Percentiles rank a stretch among this genome's conserved stretches.
These are phyloP conservation scores for Lasaia peninsularis DNA, from an alignment of 1,140 invertebrate species.

Conservation along the genomic window DNA sequence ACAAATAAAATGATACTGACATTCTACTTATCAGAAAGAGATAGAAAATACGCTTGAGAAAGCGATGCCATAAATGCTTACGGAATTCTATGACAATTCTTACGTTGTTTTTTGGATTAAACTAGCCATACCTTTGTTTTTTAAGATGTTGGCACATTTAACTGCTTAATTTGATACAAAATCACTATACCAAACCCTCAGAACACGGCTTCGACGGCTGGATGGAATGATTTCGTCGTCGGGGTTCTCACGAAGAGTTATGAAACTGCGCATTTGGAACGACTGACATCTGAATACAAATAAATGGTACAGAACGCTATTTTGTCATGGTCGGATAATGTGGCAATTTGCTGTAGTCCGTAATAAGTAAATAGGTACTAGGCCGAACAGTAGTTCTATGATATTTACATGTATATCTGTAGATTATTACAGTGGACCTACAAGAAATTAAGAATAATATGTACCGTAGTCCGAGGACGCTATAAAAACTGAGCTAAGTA, in stretches of 20 bases:
- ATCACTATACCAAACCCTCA: constrained; percentile 72
- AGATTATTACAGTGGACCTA: too few species aligned
- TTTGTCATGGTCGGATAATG: constrained; percentile 53
- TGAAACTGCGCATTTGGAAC: constrained; percentile 47
- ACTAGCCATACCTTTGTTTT: constrained; percentile 63
- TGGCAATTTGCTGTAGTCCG: constrained; percentile 52
- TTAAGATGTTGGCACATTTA: constrained; percentile 68
- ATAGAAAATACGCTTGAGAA: constrained; percentile 69
- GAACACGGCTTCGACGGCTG: constrained; percentile 74
- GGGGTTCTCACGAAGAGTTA: constrained; percentile 72
- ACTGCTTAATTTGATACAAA: constrained; percentile 68
- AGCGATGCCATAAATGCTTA: constrained; percentile 76
- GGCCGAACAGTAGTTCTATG: neutral
- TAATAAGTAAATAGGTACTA: constrained; percentile 23
- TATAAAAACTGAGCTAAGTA: too few species aligned
- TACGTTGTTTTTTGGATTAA: constrained; percentile 39
- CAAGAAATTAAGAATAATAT: too few species aligned
- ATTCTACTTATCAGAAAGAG: constrained; percentile 59
- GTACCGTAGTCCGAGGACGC: too few species aligned
- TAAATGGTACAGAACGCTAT: constrained; percentile 30
- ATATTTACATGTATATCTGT: too few species aligned
- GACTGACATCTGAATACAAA: constrained; percentile 34
- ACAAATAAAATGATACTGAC: constrained; percentile 57
- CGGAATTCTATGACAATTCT: constrained; percentile 49
- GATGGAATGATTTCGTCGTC: constrained; percentile 76